Evolutionary conservation across 2,797 vertebrate genomes (phyloP).

Genomic region (Spheniscus humboldti): DNA sequence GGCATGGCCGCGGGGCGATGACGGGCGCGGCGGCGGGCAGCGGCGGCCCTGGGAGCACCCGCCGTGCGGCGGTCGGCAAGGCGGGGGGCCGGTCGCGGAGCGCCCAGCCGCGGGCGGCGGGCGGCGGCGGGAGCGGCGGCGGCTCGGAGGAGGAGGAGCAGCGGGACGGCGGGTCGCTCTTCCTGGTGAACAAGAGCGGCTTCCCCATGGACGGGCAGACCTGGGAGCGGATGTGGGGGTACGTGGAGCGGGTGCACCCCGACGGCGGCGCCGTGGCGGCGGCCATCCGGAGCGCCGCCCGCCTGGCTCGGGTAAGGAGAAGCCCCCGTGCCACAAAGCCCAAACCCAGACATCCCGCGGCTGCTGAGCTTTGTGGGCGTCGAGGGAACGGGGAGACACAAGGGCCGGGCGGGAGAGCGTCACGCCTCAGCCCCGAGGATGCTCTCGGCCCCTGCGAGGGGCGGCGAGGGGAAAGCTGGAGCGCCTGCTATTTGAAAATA

Average conservation of each 20-base stretch:
- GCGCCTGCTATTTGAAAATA: accelerated
- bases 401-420: background rate
- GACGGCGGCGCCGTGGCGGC: constrained; percentile 89
- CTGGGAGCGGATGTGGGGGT: constrained; percentile 95
- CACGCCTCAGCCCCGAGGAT: background rate
- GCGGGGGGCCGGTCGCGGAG: constrained; percentile 86
- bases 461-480: accelerated
- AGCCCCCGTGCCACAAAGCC: background rate
- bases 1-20: constrained; percentile 15
- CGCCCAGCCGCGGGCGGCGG: constrained; percentile 67
- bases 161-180: constrained; percentile 87
- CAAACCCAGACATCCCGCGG: accelerated
- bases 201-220: constrained; percentile 90
- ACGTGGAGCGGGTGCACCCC: constrained; percentile 89
- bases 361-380: background rate
- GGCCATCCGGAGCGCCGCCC: constrained; percentile 83
- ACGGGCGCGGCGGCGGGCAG: background rate
- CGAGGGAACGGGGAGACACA: background rate
- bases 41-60: background rate
- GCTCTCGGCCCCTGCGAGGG: background rate
- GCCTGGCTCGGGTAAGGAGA: constrained; percentile 85
- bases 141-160: constrained; percentile 86
- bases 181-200: constrained; percentile 91
- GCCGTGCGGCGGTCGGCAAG: constrained; percentile 63
- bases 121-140: constrained; percentile 54